phyloP scores from a whole-genome alignment of 2,797 vertebrate species.

The Sebastes cheni region DNA sequence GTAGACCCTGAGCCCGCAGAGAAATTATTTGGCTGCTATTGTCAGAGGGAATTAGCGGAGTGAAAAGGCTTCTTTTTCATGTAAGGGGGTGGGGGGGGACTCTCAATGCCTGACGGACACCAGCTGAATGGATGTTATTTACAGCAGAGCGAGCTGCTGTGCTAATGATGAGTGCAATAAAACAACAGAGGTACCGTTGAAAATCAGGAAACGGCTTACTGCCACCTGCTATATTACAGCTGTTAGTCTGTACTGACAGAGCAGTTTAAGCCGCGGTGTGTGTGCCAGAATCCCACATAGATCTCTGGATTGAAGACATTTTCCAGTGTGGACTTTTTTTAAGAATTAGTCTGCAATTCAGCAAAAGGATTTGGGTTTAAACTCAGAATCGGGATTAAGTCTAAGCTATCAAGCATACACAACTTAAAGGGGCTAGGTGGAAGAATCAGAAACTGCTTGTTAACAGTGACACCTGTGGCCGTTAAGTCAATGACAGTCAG shows the following conservation, averaged over 20 bases:
- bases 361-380: not conserved
- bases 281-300: not conserved
- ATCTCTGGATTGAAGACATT: not conserved
- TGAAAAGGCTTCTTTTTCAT: slow-evolving; percentile 59
- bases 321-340: not conserved
- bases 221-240: slow-evolving; percentile 47
- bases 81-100: not conserved
- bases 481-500: too few relatives aligned
- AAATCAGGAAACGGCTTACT: slow-evolving; percentile 38
- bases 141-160: slow-evolving; percentile 42
- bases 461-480: too few relatives aligned
- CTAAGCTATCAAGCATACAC: not conserved
- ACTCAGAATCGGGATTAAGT: not conserved
- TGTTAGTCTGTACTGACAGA: slow-evolving; percentile 11
- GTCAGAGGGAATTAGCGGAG: slow-evolving; percentile 72
- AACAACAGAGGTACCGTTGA: slow-evolving; percentile 42
- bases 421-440: too few relatives aligned
- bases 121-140: slow-evolving; percentile 69
- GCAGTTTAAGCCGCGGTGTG: not conserved
- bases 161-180: slow-evolving; percentile 65
- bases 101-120: slow-evolving; percentile 47
- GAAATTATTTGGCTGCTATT: slow-evolving; percentile 74
- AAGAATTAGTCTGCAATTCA: not conserved
- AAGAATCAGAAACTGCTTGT: too few relatives aligned
- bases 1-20: slow-evolving; percentile 62